Base-by-base conservation (phyloP, 2,888 invertebrate species). In the Mesoligia furuncula region DNA sequence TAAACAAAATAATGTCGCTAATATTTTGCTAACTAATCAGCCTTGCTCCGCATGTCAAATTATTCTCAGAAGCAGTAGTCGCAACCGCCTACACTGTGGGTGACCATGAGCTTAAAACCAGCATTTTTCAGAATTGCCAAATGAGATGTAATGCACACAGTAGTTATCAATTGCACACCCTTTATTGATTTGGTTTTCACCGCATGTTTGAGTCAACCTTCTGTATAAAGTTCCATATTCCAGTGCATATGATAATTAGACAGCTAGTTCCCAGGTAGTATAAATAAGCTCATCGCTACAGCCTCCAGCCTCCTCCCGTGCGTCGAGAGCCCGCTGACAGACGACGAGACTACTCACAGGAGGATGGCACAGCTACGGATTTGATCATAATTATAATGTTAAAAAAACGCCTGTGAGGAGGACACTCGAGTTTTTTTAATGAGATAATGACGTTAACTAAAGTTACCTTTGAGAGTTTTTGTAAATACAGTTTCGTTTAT, bases 381-480 rank as follows among this genome's bases (percentile, higher is more conserved):
- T 48, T 61, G 36, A 80, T 75, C n/a, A 31, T 42, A 79, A 66
- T 75, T 75, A 71, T 54, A 39, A 45, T 79, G 51, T 42, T 39
- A 27, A 42, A 57, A 39, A 27, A 31, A 71, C 54, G 17, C 71
- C 75, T 8, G 24, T 15, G 17, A 83, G 57, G n/a, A 64, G 62
- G n/a, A 64, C 24, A 48, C 80, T 79, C 36, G 15, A 13, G 5
- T 31, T 48, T 59, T 59, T 69, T 69, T 59, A 11, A 65, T 65
- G 24, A 13, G 24, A 69, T 27, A 20, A 9, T 48, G 11, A 59
- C 20, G 15, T 15, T 5, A 20, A 42, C 24, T 17, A 54, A 54
- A 54, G 13, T 24, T 71, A 6, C 24, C 15, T 42, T 45, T 3
- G 7, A 31, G 13, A n/a, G 2, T 15, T 20, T 66, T 67, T 27